Base-by-base conservation (phyloP, 2,888 invertebrate species). In the Dasysyrphus albostriatus region DNA sequence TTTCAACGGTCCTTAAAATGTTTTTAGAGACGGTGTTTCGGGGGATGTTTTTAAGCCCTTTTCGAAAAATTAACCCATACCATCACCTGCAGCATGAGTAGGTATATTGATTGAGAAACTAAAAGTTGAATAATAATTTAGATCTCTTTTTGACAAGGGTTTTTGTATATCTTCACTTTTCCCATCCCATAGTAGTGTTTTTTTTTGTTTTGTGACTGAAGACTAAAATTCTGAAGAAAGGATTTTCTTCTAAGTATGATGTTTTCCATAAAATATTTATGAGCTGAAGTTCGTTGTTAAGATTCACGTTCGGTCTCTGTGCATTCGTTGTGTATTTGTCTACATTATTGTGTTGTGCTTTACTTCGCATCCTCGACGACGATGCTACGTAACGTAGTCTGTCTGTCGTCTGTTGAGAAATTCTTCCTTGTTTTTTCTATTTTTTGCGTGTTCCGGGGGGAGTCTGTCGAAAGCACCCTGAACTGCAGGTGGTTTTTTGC, bases 241-340 rank as follows among this genome's bases (percentile, higher is more conserved):
- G 70, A 74, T 82, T 77, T 77, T 47, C 77, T 73, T 69, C 51
- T 44, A 69, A 82, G 72, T 59, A 78, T 65, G 65, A 87, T 82
- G 83, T 63, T 87, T 77, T 70, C 73, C 70, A 83, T 87, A 83
- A 87, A 87, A 87, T 87, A 83, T 87, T 87, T 87, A 87, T 82
- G 82, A 84, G 75, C 59, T 73, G 69, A 82, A 75, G 63, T 42
- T 73, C 58, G 59, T 73, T 78, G 37, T 59, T 42, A 3, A 19
- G 34, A 54, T 29, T 42, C 61, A 10, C 56, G 58, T 19, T 32
- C 44, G 42, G 32, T 49, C 39, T 59, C 56, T 24, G 37, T 61
- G 67, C 59, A 59, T 24, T 49, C 61, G 39, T 24, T 59, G 12
- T 44, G n/a, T 44, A 61, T 61, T 54, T 51, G 56, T 77, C 16